Evolutionary conservation across 2,113 vertebrate genomes (phyloP).

Genomic region (Colaptes auratus): DNA sequence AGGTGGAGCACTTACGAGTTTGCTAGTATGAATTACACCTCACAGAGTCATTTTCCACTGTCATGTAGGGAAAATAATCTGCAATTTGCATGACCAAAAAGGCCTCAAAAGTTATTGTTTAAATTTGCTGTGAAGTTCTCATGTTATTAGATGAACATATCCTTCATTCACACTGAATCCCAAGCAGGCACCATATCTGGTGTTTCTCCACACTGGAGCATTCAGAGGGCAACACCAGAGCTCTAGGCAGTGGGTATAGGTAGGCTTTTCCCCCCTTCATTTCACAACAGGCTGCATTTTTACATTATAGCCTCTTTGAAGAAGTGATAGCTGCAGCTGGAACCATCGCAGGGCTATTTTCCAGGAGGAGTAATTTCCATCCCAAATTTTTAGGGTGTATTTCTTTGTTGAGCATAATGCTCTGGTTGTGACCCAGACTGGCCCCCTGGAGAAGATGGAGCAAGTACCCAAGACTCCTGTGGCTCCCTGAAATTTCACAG

Average conservation of each 20-base stretch:
- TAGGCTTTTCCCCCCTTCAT: neutral
- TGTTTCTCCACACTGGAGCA: neutral
- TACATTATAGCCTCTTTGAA: neutral
- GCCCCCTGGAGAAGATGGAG: neutral
- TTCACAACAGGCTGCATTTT: neutral
- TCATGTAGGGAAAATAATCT: neutral
- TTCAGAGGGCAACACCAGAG: neutral
- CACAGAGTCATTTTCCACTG: constrained; percentile 14
- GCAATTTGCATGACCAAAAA: neutral
- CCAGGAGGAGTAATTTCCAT: neutral
- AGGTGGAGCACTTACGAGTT: neutral
- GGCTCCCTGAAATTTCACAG: neutral
- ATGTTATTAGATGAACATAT: neutral
- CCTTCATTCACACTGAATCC: constrained; percentile 1
- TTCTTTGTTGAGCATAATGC: neutral
- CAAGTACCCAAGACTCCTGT: neutral
- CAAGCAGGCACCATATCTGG: neutral
- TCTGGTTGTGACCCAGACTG: neutral
- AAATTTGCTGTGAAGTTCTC: neutral
- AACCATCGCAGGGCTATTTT: neutral
- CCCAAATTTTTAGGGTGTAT: neutral
- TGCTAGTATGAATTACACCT: neutral
- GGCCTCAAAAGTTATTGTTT: neutral
- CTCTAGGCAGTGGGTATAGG: neutral
- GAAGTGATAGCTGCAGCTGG: neutral